These are phyloP conservation scores for Cephus cinctus DNA, from an alignment of 1,140 invertebrate species.

Conservation along the genomic window DNA sequence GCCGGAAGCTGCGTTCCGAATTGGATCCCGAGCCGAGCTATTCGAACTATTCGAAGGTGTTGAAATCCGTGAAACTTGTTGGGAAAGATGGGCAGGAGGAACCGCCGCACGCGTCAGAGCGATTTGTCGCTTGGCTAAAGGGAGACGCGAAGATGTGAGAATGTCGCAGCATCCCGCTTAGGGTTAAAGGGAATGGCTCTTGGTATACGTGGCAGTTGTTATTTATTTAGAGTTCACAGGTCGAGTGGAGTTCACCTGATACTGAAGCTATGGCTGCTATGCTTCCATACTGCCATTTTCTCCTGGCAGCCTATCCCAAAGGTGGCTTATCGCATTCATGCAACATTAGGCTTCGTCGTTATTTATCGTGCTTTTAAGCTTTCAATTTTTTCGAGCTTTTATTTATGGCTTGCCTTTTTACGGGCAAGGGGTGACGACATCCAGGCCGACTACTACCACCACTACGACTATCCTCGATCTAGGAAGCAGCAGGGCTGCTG, in stretches of 20 bases:
- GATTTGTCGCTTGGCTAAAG: conserved; percentile 42
- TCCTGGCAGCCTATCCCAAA: conserved; percentile 14
- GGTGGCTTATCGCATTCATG: conserved; percentile 53
- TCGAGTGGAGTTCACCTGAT: conserved; percentile 31
- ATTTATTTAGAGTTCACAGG: conserved; percentile 43
- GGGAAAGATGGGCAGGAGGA: no score
- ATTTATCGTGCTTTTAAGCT: conserved; percentile 41
- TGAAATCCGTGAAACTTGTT: no score
- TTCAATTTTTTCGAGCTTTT: conserved; percentile 29
- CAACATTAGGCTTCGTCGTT: conserved; percentile 52
- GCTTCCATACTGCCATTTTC: no score
- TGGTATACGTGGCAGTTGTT: conserved; percentile 24
- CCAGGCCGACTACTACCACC: no score
- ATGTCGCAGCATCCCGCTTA: conserved; percentile 24
- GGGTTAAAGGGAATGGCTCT: conserved; percentile 19
- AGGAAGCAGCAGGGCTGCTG: no score
- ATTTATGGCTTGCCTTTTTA: no score
- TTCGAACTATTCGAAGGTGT: no score
- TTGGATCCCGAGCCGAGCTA: no score
- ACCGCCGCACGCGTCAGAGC: conserved; percentile 47
- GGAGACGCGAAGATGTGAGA: conserved; percentile 28
- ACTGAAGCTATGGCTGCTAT: no score
- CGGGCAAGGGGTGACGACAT: no score
- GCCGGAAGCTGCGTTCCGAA: no score
- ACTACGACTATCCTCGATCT: no score